A percentile compares a stretch with the other conserved stretches of the same genome.
Conservation (phyloP, 2,797 vertebrate species). For the Botia almorhae region DNA sequence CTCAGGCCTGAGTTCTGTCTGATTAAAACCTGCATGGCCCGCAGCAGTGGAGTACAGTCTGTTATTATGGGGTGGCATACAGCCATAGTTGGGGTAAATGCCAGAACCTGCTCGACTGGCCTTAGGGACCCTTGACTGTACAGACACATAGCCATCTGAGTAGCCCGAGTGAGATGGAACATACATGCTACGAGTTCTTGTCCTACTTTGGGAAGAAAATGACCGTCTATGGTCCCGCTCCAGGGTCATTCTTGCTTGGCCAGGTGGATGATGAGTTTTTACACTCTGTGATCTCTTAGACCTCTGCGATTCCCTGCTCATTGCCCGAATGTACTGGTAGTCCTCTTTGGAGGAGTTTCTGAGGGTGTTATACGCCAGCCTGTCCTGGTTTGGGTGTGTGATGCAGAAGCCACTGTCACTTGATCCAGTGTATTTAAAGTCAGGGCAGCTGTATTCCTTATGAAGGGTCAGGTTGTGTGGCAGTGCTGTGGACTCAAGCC, state of each 20-base stretch:
- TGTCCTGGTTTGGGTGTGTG: constrained; percentile 60
- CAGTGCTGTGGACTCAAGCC: constrained; percentile 65
- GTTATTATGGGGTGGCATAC: constrained; percentile 83
- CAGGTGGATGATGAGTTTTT: constrained; percentile 74
- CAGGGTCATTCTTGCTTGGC: constrained; percentile 70
- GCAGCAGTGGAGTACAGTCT: constrained; percentile 89
- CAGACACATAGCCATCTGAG: constrained; percentile 85
- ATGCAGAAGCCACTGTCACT: constrained; percentile 69
- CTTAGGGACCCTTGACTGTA: constrained; percentile 70
- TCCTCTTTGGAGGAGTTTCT: constrained; percentile 55
- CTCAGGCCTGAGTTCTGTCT: constrained; percentile 87
- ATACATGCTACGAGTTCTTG: constrained; percentile 87
- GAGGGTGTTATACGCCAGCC: constrained; percentile 46
- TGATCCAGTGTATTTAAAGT: constrained; percentile 56
- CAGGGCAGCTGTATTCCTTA: constrained; percentile 64
- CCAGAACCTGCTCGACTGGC: constrained; percentile 65
- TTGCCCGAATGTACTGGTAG: constrained; percentile 39
- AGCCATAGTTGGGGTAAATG: constrained; percentile 77
- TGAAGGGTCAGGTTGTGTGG: constrained; percentile 55
- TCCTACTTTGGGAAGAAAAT: constrained; percentile 82
- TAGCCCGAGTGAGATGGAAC: constrained; percentile 89
- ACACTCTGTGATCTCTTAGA: constrained; percentile 90
- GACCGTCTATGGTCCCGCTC: constrained; percentile 82
- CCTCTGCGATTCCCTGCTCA: constrained; percentile 64
- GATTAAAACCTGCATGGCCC: constrained; percentile 89